phyloP scores from a whole-genome alignment of 2,888 invertebrate species.

The Gari tellinella region DNA sequence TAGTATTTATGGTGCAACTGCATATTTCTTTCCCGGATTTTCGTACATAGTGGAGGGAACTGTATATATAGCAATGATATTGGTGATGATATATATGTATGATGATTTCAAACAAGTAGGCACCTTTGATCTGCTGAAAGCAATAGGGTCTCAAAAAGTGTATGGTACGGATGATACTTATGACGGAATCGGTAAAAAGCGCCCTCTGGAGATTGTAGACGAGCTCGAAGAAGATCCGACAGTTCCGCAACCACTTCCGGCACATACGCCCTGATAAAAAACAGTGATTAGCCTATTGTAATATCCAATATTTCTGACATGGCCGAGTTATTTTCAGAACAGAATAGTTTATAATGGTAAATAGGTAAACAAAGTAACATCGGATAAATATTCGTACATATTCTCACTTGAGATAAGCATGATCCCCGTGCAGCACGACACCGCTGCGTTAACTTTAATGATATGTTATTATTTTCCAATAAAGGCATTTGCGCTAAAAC shows the following conservation, averaged over 20 bases:
- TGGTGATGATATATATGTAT: constrained; percentile 50
- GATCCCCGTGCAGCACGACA: too few relatives aligned
- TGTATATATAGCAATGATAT: constrained; percentile 6
- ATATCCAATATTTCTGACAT: too few relatives aligned
- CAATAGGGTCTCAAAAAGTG: constrained; percentile 54
- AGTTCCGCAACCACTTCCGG: constrained; percentile 62
- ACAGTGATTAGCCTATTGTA: too few relatives aligned
- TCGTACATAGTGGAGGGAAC: constrained; percentile 77
- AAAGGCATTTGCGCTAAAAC: too few relatives aligned
- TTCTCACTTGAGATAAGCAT: too few relatives aligned
- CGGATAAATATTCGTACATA: too few relatives aligned
- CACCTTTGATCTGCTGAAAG: constrained; percentile 64
- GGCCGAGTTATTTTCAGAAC: too few relatives aligned
- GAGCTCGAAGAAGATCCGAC: constrained; percentile 65
- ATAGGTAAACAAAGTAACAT: too few relatives aligned
- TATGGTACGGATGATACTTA: constrained; percentile 48
- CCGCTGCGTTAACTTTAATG: too few relatives aligned
- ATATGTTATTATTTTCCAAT: too few relatives aligned
- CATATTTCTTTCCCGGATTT: constrained; percentile 77
- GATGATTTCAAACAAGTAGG: constrained; percentile 57
- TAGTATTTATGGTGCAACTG: constrained; percentile 79
- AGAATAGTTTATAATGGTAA: too few relatives aligned
- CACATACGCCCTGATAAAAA: constrained; percentile 66
- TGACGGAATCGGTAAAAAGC: constrained; percentile 12
- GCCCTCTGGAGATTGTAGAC: constrained; percentile 61